phyloP scores from a whole-genome alignment of 2,113 vertebrate genomes.

The Chlorodrepanis virens region DNA sequence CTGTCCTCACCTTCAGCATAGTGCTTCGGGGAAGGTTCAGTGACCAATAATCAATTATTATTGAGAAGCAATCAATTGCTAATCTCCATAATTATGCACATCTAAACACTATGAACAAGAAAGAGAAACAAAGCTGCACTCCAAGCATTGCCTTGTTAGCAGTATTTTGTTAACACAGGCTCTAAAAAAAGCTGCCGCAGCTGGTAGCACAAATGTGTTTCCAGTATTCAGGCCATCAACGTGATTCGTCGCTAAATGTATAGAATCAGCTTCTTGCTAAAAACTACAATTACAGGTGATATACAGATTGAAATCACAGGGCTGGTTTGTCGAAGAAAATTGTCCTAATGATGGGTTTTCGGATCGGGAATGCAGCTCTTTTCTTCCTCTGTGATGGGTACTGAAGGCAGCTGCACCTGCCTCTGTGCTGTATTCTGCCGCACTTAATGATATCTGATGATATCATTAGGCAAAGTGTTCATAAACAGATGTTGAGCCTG shows the following conservation, averaged over 20 bases:
- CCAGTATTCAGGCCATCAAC: conserved; percentile 87
- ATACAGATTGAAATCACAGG: conserved; percentile 99
- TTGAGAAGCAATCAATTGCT: conserved; percentile 89
- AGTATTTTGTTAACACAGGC: conserved; percentile 87
- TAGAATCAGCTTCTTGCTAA: conserved; percentile 99
- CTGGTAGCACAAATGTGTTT: conserved; percentile 93
- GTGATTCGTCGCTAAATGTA: conserved; percentile 97
- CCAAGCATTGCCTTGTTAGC: conserved; percentile 83
- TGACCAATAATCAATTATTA: conserved; percentile 88
- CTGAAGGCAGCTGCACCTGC: conserved; percentile 99
- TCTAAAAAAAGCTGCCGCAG: conserved; percentile 96
- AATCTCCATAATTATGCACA: conserved; percentile 97
- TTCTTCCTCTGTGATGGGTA: conserved; percentile 86
- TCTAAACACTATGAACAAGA: conserved; percentile 91
- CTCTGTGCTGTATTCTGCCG: conserved; percentile 91
- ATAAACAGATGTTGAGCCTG: conserved; percentile 99
- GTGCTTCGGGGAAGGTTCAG: conserved; percentile 77
- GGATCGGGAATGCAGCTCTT: conserved; percentile 88
- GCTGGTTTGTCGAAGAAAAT: conserved; percentile 98
- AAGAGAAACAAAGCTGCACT: conserved; percentile 91
- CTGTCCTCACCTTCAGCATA: conserved; percentile 76
- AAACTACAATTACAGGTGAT: conserved; percentile 99
- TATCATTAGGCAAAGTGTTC: conserved; percentile 99
- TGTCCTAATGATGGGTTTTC: conserved; percentile 99
- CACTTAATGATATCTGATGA: conserved; percentile 99